Evolutionary conservation across 2,888 invertebrate species (phyloP).

Genomic region (Nephrotoma guestfalica): DNA sequence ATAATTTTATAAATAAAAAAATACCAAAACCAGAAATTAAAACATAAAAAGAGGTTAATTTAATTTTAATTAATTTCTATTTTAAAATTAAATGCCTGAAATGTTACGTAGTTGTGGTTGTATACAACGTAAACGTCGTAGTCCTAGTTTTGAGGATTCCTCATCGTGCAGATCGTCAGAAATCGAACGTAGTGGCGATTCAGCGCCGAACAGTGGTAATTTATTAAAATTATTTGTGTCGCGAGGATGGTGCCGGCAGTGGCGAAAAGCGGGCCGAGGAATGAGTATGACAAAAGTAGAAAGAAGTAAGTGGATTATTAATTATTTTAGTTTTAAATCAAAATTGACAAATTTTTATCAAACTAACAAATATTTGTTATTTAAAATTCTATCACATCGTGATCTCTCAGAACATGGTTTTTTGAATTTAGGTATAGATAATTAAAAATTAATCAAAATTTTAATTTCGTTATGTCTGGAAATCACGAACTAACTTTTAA

Average conservation of each 20-base stretch:
- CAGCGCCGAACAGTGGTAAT: constrained; percentile 20
- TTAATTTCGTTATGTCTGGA: no score
- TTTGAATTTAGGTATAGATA: not conserved
- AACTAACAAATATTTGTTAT: no score
- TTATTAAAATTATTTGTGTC: constrained; percentile 31
- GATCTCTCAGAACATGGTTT: not conserved
- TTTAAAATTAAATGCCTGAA: constrained; percentile 3
- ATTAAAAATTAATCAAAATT: not conserved
- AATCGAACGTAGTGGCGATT: constrained; percentile 25
- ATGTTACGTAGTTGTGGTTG: constrained; percentile 33
- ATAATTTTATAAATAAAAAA: not conserved
- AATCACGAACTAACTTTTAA: no score
- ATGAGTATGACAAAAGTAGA: constrained; percentile 65
- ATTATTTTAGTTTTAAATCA: not conserved
- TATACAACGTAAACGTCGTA: constrained; percentile 29
- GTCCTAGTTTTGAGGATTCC: constrained; percentile 31
- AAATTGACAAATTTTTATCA: no score
- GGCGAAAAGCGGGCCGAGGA: constrained; percentile 45
- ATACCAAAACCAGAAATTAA: not conserved
- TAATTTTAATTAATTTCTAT: not conserved
- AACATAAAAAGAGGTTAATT: not conserved
- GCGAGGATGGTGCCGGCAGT: constrained; percentile 49
- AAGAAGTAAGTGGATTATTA: constrained; percentile 44
- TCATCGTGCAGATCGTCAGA: constrained; percentile 32
- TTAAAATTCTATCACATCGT: no score